Conservation (phyloP, 2,888 invertebrate genomes). For the Cerceris ruficornis region DNA sequence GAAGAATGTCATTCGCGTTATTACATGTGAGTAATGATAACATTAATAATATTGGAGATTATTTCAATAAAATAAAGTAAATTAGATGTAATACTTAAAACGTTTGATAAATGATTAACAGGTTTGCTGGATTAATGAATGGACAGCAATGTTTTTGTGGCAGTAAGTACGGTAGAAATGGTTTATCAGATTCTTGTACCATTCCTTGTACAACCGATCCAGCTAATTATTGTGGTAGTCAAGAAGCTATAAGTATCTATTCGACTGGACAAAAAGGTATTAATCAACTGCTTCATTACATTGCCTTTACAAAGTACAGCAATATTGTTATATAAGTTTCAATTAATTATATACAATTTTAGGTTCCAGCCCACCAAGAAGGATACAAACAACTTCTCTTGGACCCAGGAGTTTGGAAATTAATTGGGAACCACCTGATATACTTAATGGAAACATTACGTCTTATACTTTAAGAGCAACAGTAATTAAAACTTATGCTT, state of each 20-base stretch:
- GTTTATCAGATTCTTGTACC: constrained; percentile 81
- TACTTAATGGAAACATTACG: constrained; percentile 82
- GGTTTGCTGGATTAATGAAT: constrained; percentile 82
- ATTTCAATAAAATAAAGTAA: neutral
- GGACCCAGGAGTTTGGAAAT: constrained; percentile 81
- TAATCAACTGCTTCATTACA: constrained; percentile 1
- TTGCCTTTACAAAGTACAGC: no score
- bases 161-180: constrained; percentile 76
- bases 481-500: constrained; percentile 74
- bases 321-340: neutral
- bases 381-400: constrained; percentile 83
- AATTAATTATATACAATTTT: constrained; percentile 42
- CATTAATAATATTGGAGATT: constrained; percentile 2
- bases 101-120: constrained; percentile 50
- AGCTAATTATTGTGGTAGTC: constrained; percentile 87
- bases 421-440: constrained; percentile 82
- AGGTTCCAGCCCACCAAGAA: constrained; percentile 88
- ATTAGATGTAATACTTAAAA: neutral
- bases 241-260: constrained; percentile 86
- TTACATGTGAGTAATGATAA: constrained; percentile 72
- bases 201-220: constrained; percentile 85
- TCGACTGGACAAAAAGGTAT: constrained; percentile 84
- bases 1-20: constrained; percentile 74
- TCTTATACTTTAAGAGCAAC: constrained; percentile 80
- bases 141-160: constrained; percentile 83